Evolutionary conservation across 2,888 invertebrate genomes (phyloP), one percentile per base, ranked within the genome.

Genomic region (Rhorus exstirpatorius): DNA sequence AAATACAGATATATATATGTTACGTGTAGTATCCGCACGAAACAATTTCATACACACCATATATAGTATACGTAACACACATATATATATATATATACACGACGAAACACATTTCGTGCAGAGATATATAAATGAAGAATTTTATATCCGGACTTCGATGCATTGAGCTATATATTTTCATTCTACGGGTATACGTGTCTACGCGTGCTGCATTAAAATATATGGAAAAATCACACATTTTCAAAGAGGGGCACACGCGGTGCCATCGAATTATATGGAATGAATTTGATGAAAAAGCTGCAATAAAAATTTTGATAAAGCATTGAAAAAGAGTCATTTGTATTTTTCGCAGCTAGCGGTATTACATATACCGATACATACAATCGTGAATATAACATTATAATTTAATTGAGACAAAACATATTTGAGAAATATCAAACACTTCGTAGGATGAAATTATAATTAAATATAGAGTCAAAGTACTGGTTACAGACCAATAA

Each of bases 81-180:
- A 55, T 68, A 38, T 51, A 53, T 38, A 19, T 44, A 17, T 26
- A 44, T 24, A 55, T 68, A 58, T 55, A 53, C 63, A 55, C 21
- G 44, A 19, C 74, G 74, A 79, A 67, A 61, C 74, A 35, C 60
- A 55, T 60, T 51, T 74, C 67, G 65, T 60, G 41, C 46, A 38
- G 24, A 21, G 58, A 85, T 84, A 87, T 87, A 88, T 84, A 84
- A 86, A 88, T 83, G 85, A 85, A 86, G 80, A 86, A 85, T 88
- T 88, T 87, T 86, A 87, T 88, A 85, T 67, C 80, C 84, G 67
- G 19, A 26, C 21, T 61, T 68, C 74, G 74, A 79, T 60, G 60
- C 68, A 79, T 49, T 17, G 49, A 14, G 31, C 51, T 35, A 17
- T 67, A 46, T 35, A 58, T 67, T 35, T 76, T 58, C 21, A 49